These are phyloP conservation scores for Camelus dromedarius DNA, from an alignment of 2,113 vertebrate species.

Conservation along the genomic window DNA sequence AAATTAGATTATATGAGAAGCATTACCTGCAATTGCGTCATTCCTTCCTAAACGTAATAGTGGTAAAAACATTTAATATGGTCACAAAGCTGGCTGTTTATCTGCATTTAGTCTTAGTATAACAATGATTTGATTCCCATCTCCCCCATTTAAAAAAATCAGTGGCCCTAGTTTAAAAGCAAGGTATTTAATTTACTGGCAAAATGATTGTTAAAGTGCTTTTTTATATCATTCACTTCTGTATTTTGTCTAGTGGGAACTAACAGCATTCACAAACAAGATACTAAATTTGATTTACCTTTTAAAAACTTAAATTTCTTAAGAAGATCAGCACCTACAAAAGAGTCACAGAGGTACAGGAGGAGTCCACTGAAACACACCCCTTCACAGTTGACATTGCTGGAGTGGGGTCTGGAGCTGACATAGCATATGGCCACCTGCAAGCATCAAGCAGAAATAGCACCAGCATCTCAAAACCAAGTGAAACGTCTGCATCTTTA, in stretches of 20 bases:
- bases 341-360: slow-evolving; percentile 98
- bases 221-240: background rate
- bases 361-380: slow-evolving; percentile 97
- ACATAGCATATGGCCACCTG: slow-evolving; percentile 96
- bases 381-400: slow-evolving; percentile 94
- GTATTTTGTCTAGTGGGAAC: background rate
- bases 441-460: slow-evolving; percentile 66
- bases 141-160: background rate
- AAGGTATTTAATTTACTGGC: background rate
- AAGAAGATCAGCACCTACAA: slow-evolving; percentile 95
- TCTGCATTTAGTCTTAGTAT: background rate
- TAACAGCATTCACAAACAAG: slow-evolving; percentile 7
- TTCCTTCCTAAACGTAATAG: slow-evolving; percentile 37
- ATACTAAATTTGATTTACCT: slow-evolving; percentile 88
- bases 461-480: background rate
- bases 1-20: slow-evolving; percentile 24
- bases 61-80: background rate
- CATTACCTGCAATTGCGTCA: background rate
- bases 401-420: slow-evolving; percentile 97
- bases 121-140: background rate
- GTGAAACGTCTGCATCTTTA: background rate
- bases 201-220: background rate
- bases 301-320: slow-evolving; percentile 97
- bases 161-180: slow-evolving; percentile 34
- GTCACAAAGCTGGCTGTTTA: background rate